A percentile compares a stretch with the other conserved stretches of the same genome.
Evolutionary conservation across 2,113 vertebrate genomes (phyloP).

Genomic region (Salvelinus alpinus): DNA sequence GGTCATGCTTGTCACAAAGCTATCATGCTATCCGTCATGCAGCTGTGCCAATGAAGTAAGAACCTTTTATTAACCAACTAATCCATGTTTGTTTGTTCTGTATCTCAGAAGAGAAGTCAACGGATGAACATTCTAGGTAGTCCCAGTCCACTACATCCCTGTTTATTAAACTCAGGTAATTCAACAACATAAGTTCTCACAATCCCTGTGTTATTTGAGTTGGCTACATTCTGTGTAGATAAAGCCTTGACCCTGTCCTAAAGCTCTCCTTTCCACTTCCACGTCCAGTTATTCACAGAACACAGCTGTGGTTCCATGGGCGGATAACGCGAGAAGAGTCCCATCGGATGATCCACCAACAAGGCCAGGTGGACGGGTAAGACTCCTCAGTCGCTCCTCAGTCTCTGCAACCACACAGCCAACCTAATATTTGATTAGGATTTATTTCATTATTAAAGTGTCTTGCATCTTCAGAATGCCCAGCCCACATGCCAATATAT

Average conservation of each 20-base stretch:
- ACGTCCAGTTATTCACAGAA: slow-evolving; percentile 79
- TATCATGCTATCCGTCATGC: no score
- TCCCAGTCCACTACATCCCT: slow-evolving; percentile 82
- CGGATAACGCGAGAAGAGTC: slow-evolving; percentile 83
- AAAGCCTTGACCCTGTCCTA: neutral
- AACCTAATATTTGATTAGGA: neutral
- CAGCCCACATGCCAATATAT: neutral
- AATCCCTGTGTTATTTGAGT: neutral
- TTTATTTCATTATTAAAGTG: neutral
- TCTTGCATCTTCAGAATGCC: no score
- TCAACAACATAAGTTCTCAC: neutral
- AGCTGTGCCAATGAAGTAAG: no score
- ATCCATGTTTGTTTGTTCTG: neutral
- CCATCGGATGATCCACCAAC: slow-evolving; percentile 81
- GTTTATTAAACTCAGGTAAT: slow-evolving; percentile 77
- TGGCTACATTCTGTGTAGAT: neutral
- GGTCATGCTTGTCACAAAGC: no score
- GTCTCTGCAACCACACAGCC: neutral
- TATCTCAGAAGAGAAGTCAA: slow-evolving; percentile 78
- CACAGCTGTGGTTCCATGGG: slow-evolving; percentile 85
- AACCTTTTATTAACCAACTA: neutral
- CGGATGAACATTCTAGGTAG: slow-evolving; percentile 80
- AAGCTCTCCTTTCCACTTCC: neutral
- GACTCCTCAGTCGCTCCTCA: slow-evolving; percentile 26
- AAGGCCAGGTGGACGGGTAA: slow-evolving; percentile 86